phyloP scores from a whole-genome alignment of 2,113 vertebrate species.

The Mobula hypostoma region DNA sequence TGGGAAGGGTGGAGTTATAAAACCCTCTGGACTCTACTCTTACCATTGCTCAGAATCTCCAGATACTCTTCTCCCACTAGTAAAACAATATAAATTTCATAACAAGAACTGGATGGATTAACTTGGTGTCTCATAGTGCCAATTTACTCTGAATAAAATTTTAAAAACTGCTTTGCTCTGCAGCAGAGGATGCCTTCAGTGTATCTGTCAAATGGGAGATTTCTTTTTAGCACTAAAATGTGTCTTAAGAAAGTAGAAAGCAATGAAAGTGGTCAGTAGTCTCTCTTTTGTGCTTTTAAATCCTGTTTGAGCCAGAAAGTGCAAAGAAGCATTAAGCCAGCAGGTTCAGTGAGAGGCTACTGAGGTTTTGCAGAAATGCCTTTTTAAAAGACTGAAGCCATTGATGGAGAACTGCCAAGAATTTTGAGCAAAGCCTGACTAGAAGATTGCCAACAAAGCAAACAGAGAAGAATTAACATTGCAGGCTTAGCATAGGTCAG shows the following conservation, averaged over 20 bases:
- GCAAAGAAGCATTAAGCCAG: slow-evolving; percentile 41
- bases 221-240: neutral
- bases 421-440: slow-evolving; percentile 48
- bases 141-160: neutral
- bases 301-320: slow-evolving; percentile 44
- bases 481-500: slow-evolving; percentile 42
- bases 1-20: slow-evolving; percentile 34
- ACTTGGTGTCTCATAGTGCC: neutral
- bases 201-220: neutral
- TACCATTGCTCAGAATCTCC: neutral
- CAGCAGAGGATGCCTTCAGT: neutral
- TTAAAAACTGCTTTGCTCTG: too few species aligned
- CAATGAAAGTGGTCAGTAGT: slow-evolving; percentile 23
- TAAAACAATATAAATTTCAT: neutral
- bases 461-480: slow-evolving; percentile 44
- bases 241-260: neutral
- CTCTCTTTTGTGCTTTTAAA: slow-evolving; percentile 51
- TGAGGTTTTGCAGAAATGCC: slow-evolving; percentile 41
- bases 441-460: slow-evolving; percentile 44
- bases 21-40: neutral
- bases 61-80: too few species aligned
- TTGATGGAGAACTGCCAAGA: slow-evolving; percentile 38
- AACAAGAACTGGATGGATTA: neutral
- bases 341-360: slow-evolving; percentile 49
- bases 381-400: slow-evolving; percentile 25